Base-by-base conservation (phyloP, 2,888 invertebrate species). In the Eretmocerus hayati region DNA sequence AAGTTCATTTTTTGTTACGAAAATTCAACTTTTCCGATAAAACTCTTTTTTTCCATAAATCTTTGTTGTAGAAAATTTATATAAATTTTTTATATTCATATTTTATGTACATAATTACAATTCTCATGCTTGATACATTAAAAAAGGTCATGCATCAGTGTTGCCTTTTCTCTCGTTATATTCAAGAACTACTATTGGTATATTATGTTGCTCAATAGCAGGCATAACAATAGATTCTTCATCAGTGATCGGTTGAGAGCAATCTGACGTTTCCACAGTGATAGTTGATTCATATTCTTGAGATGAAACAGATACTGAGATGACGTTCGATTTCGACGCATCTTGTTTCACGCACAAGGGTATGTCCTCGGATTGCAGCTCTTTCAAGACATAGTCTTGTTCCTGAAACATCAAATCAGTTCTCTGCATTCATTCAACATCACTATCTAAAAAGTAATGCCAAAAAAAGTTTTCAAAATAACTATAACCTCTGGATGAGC, bases 151-250 rank as follows among this genome's bases (percentile, higher is more conserved):
- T 11, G 20, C 40, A 15, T 50, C 40, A 23, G 11, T 46, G 16
- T 44, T 31, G n/a, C n/a, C n/a, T 4, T 23, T 16, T 36, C 22
- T 50, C n/a, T 45, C 47, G 31, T 53, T 56, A 9, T 50, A 59
- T 30, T 57, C 52, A 15, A 56, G 13, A 23, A 58, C 55, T 13
- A 46, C 50, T 15, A 58, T 37, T 4, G 59, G 59, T 37, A 59
- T 48, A n/a, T n/a, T n/a, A n/a, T n/a, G n/a, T n/a, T n/a, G n/a
- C n/a, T n/a, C n/a, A n/a, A n/a, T n/a, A n/a, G n/a, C n/a, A n/a
- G n/a, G n/a, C n/a, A n/a, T n/a, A n/a, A n/a, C n/a, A n/a, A n/a
- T n/a, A n/a, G n/a, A n/a, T n/a, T n/a, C n/a, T n/a, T n/a, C n/a
- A n/a, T n/a, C n/a, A n/a, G n/a, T n/a, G n/a, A n/a, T n/a, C n/a